Percentiles rank a stretch among this genome's conserved stretches.
phyloP scores from a whole-genome alignment of 30 jellyfish, hydroid and myxozoan species.

The Hydractinia echinata region DNA sequence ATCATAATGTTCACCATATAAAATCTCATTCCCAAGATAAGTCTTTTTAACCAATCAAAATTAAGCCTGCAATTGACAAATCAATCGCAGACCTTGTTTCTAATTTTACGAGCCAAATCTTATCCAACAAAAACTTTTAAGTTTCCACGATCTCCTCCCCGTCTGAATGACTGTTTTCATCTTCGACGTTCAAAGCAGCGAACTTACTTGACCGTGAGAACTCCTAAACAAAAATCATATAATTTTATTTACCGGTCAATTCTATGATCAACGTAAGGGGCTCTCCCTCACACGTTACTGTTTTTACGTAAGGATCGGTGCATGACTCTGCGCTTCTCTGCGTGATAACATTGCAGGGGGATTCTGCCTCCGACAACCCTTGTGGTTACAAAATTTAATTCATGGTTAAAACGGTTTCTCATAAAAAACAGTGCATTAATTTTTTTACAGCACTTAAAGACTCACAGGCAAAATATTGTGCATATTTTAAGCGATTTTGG shows the following conservation, averaged over 20 bases:
- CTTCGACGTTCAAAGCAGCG: slow-evolving; percentile 34
- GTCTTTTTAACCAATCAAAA: not conserved
- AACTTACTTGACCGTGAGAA: slow-evolving; percentile 33
- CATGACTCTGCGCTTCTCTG: no score
- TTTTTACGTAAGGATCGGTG: no score
- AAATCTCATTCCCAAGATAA: not conserved
- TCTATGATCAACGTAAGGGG: not conserved
- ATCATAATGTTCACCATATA: no score
- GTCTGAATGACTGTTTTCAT: slow-evolving; percentile 17
- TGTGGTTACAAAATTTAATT: no score
- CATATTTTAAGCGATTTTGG: no score
- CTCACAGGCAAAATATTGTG: no score
- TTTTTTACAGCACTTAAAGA: no score
- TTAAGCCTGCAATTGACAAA: not conserved
- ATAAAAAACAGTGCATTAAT: no score
- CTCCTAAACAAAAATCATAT: not conserved
- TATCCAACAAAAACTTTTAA: not conserved
- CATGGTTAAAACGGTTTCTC: no score
- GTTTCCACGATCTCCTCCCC: slow-evolving; percentile 11
- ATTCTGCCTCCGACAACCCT: not conserved
- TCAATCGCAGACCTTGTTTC: not conserved
- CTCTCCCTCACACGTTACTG: no score
- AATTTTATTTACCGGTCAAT: not conserved
- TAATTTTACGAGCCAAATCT: not conserved
- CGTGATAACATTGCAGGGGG: no score